Conservation (phyloP, 2,888 invertebrate genomes). For the Phalera bucephala region DNA sequence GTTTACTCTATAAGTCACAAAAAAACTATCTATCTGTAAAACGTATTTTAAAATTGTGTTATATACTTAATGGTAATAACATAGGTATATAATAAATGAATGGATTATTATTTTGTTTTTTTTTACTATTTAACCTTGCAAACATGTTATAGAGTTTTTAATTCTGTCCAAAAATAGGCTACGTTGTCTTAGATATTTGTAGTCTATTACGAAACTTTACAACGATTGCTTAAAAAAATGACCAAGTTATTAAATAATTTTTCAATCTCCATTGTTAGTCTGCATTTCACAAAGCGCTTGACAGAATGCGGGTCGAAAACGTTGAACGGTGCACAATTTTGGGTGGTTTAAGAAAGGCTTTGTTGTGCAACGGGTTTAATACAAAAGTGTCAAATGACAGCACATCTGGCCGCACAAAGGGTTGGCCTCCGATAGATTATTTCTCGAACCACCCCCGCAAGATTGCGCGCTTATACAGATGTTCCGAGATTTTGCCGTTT, state of each 20-base stretch:
- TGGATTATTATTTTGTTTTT: no score
- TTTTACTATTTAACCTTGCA: no score
- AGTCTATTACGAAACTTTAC: no score
- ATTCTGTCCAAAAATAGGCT: no score
- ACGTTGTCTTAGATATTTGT: no score
- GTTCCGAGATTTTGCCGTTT: slow-evolving; percentile 40
- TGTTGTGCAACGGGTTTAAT: slow-evolving; percentile 83
- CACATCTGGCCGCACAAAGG: slow-evolving; percentile 81
- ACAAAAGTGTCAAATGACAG: slow-evolving; percentile 84
- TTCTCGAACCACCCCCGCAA: slow-evolving; percentile 81
- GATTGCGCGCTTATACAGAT: slow-evolving; percentile 80
- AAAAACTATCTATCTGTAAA: no score
- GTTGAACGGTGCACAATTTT: slow-evolving; percentile 78
- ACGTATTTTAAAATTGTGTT: no score
- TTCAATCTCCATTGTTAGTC: slow-evolving; percentile 28
- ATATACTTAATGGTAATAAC: no score
- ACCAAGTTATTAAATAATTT: slow-evolving; percentile 18
- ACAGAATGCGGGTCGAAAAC: slow-evolving; percentile 77
- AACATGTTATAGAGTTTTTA: no score
- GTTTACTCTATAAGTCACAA: no score
- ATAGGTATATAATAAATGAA: no score
- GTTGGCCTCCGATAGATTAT: slow-evolving; percentile 79
- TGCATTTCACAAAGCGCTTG: slow-evolving; percentile 54
- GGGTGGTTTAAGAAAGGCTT: slow-evolving; percentile 76
- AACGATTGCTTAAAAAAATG: no score